Percentiles rank a stretch among this genome's conserved stretches.
phyloP scores from a whole-genome alignment of 2,797 vertebrate species.

The Myotis planiceps region DNA sequence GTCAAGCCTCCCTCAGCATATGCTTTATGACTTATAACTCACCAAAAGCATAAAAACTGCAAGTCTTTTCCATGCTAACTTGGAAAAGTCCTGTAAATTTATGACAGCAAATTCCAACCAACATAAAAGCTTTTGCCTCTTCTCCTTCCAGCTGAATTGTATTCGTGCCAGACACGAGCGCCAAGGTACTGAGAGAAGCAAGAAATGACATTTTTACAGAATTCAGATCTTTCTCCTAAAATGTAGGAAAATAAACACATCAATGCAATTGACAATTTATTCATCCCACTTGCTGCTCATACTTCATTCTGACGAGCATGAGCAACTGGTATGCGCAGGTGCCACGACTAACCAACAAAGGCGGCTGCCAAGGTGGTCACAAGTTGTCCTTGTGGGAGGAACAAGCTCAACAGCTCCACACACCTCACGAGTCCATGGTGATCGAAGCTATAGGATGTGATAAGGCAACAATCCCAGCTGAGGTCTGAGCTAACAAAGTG shows the following conservation, averaged over 20 bases:
- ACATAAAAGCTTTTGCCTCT: slow-evolving; percentile 32
- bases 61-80: slow-evolving; percentile 60
- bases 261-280: neutral
- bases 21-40: slow-evolving; percentile 71
- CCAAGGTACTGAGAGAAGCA: slow-evolving; percentile 25
- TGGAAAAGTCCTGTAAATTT: slow-evolving; percentile 66
- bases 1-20: slow-evolving; percentile 29
- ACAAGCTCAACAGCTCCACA: neutral
- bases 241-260: slow-evolving; percentile 2
- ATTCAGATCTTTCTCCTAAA: slow-evolving; percentile 19
- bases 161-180: neutral
- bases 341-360: neutral
- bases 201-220: slow-evolving; percentile 43
- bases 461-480: neutral
- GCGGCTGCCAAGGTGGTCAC: neutral
- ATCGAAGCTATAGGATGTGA: neutral
- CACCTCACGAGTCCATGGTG: neutral
- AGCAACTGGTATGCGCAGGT: neutral
- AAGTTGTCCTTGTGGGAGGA: neutral
- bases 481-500: neutral
- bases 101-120: slow-evolving; percentile 59
- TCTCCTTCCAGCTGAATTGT: slow-evolving; percentile 52
- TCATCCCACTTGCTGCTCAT: neutral
- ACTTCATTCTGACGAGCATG: neutral
- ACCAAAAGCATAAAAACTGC: slow-evolving; percentile 50